Evolutionary conservation across 2,113 vertebrate species (phyloP).

Genomic region (Nannospalax galili): DNA sequence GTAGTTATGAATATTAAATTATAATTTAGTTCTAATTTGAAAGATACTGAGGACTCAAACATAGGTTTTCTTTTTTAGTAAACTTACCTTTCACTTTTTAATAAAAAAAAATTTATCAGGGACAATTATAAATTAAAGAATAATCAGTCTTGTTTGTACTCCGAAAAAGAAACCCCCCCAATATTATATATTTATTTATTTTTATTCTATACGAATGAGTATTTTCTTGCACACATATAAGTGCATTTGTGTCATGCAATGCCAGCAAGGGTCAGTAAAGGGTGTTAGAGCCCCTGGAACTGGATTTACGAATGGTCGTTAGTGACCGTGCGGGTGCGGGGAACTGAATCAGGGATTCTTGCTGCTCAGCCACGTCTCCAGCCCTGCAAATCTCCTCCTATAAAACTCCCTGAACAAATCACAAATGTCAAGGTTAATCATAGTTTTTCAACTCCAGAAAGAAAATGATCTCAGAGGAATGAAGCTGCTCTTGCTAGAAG

Average conservation of each 20-base stretch:
- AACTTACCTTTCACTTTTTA: not conserved
- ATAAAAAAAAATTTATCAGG: not conserved
- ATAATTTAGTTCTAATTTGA: not conserved
- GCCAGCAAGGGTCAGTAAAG: too few relatives aligned
- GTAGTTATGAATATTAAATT: not conserved
- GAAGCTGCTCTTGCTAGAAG: fast-evolving
- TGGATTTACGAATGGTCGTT: too few relatives aligned
- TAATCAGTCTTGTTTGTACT: not conserved
- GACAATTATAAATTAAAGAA: not conserved
- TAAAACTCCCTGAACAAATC: not conserved
- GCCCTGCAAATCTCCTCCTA: not conserved
- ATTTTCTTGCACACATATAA: too few relatives aligned
- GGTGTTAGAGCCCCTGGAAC: too few relatives aligned
- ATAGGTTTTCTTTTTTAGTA: not conserved
- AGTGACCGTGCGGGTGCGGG: too few relatives aligned
- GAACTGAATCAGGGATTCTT: too few relatives aligned
- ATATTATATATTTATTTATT: too few relatives aligned
- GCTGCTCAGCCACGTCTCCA: too few relatives aligned
- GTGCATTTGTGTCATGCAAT: too few relatives aligned
- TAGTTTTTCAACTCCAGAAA: not conserved
- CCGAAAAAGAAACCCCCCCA: too few relatives aligned
- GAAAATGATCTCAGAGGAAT: not conserved
- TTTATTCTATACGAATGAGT: too few relatives aligned
- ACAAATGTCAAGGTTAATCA: not conserved
- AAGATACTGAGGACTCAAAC: not conserved